Percentiles rank a stretch among this genome's conserved stretches.
Conservation (phyloP, 2,797 vertebrate genomes). For the Botia kubotai region DNA sequence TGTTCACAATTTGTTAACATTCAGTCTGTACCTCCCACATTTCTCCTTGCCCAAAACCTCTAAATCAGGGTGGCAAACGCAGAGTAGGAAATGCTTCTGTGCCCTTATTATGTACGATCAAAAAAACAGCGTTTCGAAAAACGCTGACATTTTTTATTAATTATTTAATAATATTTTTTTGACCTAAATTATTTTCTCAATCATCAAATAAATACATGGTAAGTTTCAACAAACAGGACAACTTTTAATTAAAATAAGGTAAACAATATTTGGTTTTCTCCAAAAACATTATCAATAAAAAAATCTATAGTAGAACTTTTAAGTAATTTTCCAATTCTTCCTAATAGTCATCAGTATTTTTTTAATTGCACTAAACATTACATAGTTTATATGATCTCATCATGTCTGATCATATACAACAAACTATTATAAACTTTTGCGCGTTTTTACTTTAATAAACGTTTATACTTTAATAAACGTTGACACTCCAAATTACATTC, state of each 20-base stretch:
- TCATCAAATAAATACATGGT: background rate
- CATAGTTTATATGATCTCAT: background rate
- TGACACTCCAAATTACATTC: background rate
- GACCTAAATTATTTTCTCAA: background rate
- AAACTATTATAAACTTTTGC: background rate
- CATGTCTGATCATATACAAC: background rate
- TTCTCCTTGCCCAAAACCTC: background rate
- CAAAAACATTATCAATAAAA: background rate
- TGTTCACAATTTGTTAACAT: background rate
- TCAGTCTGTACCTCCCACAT: background rate
- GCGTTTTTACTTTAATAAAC: background rate
- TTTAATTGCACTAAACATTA: background rate
- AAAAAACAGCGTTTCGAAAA: background rate
- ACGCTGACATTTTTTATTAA: background rate
- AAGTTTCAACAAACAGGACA: background rate
- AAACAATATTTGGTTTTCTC: too few species aligned
- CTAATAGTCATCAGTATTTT: background rate
- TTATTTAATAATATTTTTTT: background rate
- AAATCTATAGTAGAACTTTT: background rate
- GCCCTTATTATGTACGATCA: background rate
- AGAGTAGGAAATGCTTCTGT: background rate
- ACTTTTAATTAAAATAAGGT: background rate
- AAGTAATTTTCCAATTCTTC: slow-evolving; percentile 9
- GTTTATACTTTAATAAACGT: background rate
- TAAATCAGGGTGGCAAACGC: background rate